A percentile compares a stretch with the other conserved stretches of the same genome.
Evolutionary conservation across 64 coral and sea anemone species (phyloP).

Genomic region (Pocillopora damicornis): DNA sequence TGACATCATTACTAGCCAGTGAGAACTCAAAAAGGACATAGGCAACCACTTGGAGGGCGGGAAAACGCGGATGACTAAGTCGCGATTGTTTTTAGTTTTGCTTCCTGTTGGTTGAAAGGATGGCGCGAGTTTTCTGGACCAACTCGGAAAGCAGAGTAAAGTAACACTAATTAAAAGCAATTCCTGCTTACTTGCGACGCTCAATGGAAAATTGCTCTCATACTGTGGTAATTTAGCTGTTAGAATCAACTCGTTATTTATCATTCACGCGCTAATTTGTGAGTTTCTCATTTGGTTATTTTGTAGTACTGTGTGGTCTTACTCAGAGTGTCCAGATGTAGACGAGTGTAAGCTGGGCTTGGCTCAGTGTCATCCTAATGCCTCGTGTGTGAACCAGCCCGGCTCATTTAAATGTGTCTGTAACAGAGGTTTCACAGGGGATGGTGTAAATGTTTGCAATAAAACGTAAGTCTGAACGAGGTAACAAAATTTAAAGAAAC

Average conservation of each 20-base stretch:
- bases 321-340: conserved; percentile 79
- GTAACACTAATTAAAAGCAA: neutral
- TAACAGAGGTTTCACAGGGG: conserved; percentile 78
- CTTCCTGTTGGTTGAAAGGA: too few species aligned
- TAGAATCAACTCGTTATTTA: neutral
- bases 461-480: conserved; percentile 71
- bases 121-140: too few species aligned
- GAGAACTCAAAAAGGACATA: too few species aligned
- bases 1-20: too few species aligned
- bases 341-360: conserved; percentile 80
- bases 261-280: too few species aligned
- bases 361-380: conserved; percentile 69
- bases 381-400: conserved; percentile 61
- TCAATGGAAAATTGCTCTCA: neutral
- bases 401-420: conserved; percentile 78
- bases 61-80: too few species aligned
- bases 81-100: too few species aligned
- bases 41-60: too few species aligned
- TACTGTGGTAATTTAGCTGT: too few species aligned
- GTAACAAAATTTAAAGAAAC: too few species aligned
- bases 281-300: neutral
- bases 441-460: conserved; percentile 77
- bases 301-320: conserved; percentile 74
- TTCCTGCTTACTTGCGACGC: neutral
- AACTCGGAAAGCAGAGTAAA: too few species aligned